Base-by-base conservation (phyloP, 2,888 invertebrate genomes). In the Synergus umbraculus region DNA sequence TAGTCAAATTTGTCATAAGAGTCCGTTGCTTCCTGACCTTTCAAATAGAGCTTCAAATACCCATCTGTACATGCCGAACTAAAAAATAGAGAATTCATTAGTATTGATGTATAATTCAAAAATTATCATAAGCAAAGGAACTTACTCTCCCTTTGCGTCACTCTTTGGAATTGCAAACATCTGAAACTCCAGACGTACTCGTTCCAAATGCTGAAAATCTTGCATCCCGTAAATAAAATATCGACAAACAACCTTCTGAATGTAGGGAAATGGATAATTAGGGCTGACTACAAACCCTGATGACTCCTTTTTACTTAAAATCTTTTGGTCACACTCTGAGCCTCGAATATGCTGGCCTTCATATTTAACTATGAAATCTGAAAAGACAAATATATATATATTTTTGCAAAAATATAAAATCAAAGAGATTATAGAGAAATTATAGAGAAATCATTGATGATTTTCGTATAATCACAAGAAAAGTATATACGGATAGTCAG, bases 211-310 rank as follows among this genome's bases (percentile, higher is more conserved):
- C 92, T 98, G 98, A 84, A 96, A 96, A 93, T 99, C 99, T 94
- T 99, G 98, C 95, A 99, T 97, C 89, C 98, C 98, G 93, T 99
- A 99, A 93, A 99, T 96, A 94, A 98, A 98, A 94, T 98, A 99
- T 93, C 97, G 96, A 94, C 99, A 99, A 88, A 98, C 98, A 92
- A 98, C 96, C 94, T 98, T 98, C 89, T 96, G 96, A 93, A 98
- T 97, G 94, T 98, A 98, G 85, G 96, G 97, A 93, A 95, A 97
- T 91, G 98, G 98, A 94, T 97, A 99, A 94, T 98, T 98, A 88
- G 99, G 99, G 93, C 98, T 98, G 93, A 97, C 97, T 89, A 99
- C 98, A 92, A 95, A 95, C 88, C 99, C 99, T 89, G 95, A 96
- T 81, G 98, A 97, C 93, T 98, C 97, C 93, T 97, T 97, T 93